Evolutionary conservation across 2,797 vertebrate species (phyloP), one percentile per base, ranked within the genome.

Genomic region (Myiothlypis chrysogaster): DNA sequence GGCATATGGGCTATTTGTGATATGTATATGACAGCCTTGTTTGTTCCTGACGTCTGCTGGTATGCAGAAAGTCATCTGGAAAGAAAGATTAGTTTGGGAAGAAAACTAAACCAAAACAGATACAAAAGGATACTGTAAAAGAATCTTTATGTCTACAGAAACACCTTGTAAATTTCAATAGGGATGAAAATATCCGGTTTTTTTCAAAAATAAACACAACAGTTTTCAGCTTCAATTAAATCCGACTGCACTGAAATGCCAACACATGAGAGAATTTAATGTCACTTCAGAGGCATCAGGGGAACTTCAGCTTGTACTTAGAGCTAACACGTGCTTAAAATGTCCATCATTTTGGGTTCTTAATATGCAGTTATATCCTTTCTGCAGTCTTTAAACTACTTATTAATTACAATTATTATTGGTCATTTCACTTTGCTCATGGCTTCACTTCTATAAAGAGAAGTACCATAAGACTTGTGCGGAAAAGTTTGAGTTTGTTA

Each of bases 1-100:
- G 56, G 41, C 14, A 17, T 12, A 35, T 16, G 7, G 35, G 7
- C 3, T 50, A 17, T 8, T 4, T 72, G 8, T 22, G 6, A 3
- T 57, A 14, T 16, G 1, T 5, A 19, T 34, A 21, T 32, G 35
- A 18, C 2, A 80, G 5, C 4, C 6, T 8, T 65, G 2, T n/a
- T 76, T 76, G 1, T 6, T 72, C 30, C 12, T 37, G 24, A 11
- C 28, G 0, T 44, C 12, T 65, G 3, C 20, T 53, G 12, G 2
- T 35, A 60, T 13, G 6, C 6, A 68, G 61, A 53, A 61, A 35
- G 9, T 52, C 6, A 25, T 34, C 30, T 44, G 24, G 34, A 59
- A 79, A 66, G 8, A 4, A 60, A 73, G 8, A 5, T 0, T 16
- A 3, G 2, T 52, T 75, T 75, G 18, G 5, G 7, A 66, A 12